A percentile compares a stretch with the other conserved stretches of the same genome.
phyloP scores from a whole-genome alignment of 2,797 vertebrate species.

The Galaxias olidus region DNA sequence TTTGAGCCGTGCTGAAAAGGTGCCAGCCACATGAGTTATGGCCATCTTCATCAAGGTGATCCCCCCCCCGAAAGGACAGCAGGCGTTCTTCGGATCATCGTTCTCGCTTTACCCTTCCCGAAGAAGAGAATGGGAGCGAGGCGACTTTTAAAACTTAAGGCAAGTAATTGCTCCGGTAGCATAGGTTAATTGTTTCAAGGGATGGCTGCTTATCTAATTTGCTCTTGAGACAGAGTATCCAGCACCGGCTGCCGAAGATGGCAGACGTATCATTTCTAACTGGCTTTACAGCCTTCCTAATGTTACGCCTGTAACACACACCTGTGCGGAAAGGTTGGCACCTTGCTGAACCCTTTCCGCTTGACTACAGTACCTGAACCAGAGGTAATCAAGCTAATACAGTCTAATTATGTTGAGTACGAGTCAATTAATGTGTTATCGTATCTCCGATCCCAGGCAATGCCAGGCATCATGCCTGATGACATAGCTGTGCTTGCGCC shows the following conservation, averaged over 20 bases:
- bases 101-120: constrained; percentile 39
- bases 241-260: constrained; percentile 5
- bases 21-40: constrained; percentile 59
- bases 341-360: constrained; percentile 43
- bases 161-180: not conserved
- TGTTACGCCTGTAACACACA: constrained; percentile 60
- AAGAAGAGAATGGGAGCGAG: not conserved
- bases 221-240: constrained; percentile 34
- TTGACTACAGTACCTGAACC: constrained; percentile 62
- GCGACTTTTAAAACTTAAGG: constrained; percentile 39
- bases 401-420: constrained; percentile 70
- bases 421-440: constrained; percentile 64
- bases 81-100: constrained; percentile 49
- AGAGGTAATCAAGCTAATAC: constrained; percentile 69
- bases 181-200: constrained; percentile 35
- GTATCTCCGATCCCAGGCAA: constrained; percentile 23
- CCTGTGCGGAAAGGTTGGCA: constrained; percentile 59
- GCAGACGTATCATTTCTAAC: no score
- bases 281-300: constrained; percentile 38
- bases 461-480: not conserved
- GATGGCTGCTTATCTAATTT: not conserved
- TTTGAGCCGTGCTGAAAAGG: constrained; percentile 52
- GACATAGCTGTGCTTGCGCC: constrained; percentile 20
- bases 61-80: constrained; percentile 46
- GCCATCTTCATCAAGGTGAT: constrained; percentile 54